A percentile compares a stretch with the other conserved stretches of the same genome.
These are phyloP conservation scores for Notospermus geniculatus DNA, from an alignment of 1,140 invertebrate species.

Conservation along the genomic window DNA sequence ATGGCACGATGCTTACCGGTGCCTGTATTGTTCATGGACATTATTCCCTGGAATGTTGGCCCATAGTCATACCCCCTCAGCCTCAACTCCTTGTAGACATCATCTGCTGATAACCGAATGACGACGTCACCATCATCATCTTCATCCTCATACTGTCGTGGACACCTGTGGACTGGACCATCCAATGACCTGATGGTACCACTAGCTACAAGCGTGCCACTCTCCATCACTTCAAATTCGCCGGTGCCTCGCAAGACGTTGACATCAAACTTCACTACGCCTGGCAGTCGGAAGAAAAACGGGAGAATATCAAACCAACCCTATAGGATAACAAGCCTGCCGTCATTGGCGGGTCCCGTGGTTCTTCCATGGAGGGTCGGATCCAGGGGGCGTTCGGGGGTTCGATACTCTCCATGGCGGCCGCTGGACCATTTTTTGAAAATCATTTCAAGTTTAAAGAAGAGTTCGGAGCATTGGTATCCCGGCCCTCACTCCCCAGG, in stretches of 20 bases:
- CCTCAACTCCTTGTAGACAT: conserved; percentile 91
- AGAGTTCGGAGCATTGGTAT: no score
- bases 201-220: conserved; percentile 72
- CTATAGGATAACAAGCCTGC: not conserved
- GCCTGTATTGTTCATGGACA: conserved; percentile 35
- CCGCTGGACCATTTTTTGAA: no score
- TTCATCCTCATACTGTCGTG: not conserved
- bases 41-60: conserved; percentile 78
- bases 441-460: no score
- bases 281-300: conserved; percentile 32
- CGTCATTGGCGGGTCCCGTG: no score
- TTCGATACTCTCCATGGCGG: no score
- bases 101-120: conserved; percentile 64
- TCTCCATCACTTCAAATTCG: conserved; percentile 90
- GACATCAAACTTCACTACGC: conserved; percentile 78
- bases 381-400: no score
- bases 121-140: not conserved
- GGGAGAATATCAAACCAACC: conserved; percentile 5
- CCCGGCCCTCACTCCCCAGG: no score
- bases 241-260: conserved; percentile 84
- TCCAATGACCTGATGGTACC: conserved; percentile 30
- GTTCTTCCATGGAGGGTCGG: no score
- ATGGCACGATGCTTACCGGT: conserved; percentile 3
- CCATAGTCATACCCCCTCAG: conserved; percentile 92
- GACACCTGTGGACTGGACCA: not conserved